Evolutionary conservation across 2,888 invertebrate genomes (phyloP).

Genomic region (Caenorhabditis japonica): DNA sequence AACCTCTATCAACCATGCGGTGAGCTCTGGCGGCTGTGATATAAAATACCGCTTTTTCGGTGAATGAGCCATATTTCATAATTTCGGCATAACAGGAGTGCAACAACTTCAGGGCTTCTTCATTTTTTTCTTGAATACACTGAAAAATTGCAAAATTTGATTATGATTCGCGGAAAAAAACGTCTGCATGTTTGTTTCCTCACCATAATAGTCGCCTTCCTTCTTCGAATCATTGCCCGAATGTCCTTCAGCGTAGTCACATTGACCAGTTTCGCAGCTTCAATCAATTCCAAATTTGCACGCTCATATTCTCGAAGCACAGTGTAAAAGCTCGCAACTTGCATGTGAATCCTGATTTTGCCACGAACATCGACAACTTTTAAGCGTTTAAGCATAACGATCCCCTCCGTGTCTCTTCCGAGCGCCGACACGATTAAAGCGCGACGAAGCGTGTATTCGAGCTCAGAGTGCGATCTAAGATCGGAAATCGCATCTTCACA

Average conservation of each 20-base stretch:
- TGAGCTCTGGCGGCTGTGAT: neutral
- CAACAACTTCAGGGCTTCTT: neutral
- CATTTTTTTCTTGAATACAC: neutral
- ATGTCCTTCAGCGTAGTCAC: constrained; percentile 20
- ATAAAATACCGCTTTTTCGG: constrained; percentile 7
- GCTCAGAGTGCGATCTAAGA: constrained; percentile 2
- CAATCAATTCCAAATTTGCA: constrained; percentile 2
- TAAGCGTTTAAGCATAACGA: neutral
- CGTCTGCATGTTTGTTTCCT: no score
- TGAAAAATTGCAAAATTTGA: neutral
- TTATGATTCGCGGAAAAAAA: no score
- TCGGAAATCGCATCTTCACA: constrained; percentile 12
- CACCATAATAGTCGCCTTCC: constrained; percentile 27
- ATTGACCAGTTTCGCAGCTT: constrained; percentile 3
- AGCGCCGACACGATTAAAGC: constrained; percentile 2
- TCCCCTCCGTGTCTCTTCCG: neutral
- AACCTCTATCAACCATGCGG: neutral
- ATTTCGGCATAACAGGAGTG: neutral
- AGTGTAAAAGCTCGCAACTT: constrained; percentile 20
- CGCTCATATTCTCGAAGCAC: neutral
- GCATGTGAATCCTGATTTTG: constrained; percentile 28
- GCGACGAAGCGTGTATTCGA: constrained; percentile 31
- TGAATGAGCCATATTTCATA: neutral
- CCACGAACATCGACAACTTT: constrained; percentile 6
- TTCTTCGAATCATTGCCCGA: constrained; percentile 18